A percentile compares a stretch with the other conserved stretches of the same genome.
Evolutionary conservation across 2,797 vertebrate genomes (phyloP).

Genomic region (Notoglanidium macrostoma): DNA sequence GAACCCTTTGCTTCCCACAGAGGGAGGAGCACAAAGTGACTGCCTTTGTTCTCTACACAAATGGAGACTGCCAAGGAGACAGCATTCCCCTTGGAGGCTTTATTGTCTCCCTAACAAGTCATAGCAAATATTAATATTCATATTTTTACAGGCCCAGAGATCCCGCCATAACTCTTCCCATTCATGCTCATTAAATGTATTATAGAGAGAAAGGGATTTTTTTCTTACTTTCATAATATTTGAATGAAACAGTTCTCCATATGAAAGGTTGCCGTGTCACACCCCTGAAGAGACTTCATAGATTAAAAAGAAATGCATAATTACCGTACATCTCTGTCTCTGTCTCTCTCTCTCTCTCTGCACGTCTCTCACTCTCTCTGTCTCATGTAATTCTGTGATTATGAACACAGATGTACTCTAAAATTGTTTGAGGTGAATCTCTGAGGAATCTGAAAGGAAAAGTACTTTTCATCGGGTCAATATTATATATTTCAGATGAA

Average conservation of each 20-base stretch:
- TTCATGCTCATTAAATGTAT: conserved; percentile 59
- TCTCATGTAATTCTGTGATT: conserved; percentile 54
- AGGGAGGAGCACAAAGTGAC: conserved; percentile 73
- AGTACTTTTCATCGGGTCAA: conserved; percentile 81
- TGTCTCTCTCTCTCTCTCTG: conserved; percentile 17
- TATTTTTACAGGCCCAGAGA: conserved; percentile 71
- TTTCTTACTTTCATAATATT: conserved; percentile 71
- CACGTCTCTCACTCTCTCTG: conserved; percentile 57
- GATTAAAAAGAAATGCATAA: conserved; percentile 71
- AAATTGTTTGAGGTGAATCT: conserved; percentile 74
- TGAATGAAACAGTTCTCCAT: conserved; percentile 72
- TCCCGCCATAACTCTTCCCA: conserved; percentile 58
- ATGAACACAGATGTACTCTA: conserved; percentile 73
- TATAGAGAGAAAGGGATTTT: conserved; percentile 48
- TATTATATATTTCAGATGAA: conserved; percentile 80
- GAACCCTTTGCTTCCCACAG: conserved; percentile 64
- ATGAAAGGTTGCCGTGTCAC: conserved; percentile 80
- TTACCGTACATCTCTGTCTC: conserved; percentile 80
- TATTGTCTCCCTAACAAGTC: conserved; percentile 72
- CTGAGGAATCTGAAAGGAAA: conserved; percentile 76
- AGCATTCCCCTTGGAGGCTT: conserved; percentile 61
- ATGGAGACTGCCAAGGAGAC: conserved; percentile 68
- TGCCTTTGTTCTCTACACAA: conserved; percentile 73
- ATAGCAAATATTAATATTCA: conserved; percentile 79
- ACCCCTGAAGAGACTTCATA: conserved; percentile 77